Evolutionary conservation across 2,888 invertebrate species (phyloP).

Genomic region (Leptopilina myrica): DNA sequence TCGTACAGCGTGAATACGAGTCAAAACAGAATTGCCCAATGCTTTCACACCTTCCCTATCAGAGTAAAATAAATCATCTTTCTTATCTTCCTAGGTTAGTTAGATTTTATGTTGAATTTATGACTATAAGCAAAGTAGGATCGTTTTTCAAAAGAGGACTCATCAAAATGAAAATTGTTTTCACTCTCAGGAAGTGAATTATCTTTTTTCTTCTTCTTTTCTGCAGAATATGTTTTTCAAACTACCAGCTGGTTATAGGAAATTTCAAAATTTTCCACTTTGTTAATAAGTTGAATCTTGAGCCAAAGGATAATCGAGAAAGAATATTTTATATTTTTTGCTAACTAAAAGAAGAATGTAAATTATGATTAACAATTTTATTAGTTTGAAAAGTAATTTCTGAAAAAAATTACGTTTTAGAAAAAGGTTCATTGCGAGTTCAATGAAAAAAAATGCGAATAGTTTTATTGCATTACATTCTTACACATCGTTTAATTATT

Average conservation of each 20-base stretch:
- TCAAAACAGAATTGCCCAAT: slow-evolving; percentile 26
- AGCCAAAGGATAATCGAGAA: too few species aligned
- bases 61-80: not conserved
- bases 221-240: not conserved
- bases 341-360: too few species aligned
- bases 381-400: too few species aligned
- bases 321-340: too few species aligned
- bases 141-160: not conserved
- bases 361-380: too few species aligned
- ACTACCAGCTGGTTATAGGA: not conserved
- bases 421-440: too few species aligned
- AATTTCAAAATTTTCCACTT: not conserved
- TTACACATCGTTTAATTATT: not conserved
- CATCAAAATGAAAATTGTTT: not conserved
- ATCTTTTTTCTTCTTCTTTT: too few species aligned
- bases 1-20: slow-evolving; percentile 13
- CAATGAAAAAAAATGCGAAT: too few species aligned
- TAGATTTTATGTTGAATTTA: slow-evolving; percentile 5
- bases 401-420: too few species aligned
- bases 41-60: slow-evolving; percentile 23
- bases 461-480: not conserved
- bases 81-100: not conserved
- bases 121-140: not conserved
- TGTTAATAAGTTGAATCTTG: too few species aligned
- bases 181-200: not conserved